Conservation (phyloP, 2,888 invertebrate species). For the Parnassius glacialis region DNA sequence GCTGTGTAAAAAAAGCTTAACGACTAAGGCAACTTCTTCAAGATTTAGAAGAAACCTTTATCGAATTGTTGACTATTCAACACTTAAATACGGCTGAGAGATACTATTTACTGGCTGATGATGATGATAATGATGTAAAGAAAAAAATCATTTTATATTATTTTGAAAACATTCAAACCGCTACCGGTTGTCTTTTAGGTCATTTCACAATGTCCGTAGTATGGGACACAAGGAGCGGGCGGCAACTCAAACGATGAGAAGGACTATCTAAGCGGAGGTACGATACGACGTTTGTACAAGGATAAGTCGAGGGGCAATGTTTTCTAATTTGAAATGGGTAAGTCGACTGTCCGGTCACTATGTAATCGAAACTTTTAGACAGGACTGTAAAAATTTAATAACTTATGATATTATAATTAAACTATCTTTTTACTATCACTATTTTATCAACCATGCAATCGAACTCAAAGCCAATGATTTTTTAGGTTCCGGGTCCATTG, state of each 20-base stretch:
- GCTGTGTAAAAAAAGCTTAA: too few relatives aligned
- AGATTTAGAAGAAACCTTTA: too few relatives aligned
- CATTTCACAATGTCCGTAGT: slow-evolving; percentile 26
- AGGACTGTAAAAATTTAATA: background rate
- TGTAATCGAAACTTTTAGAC: slow-evolving; percentile 17
- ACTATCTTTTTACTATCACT: slow-evolving; percentile 2
- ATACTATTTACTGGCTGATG: too few relatives aligned
- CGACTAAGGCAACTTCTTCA: too few relatives aligned
- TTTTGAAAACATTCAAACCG: background rate
- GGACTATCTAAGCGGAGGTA: slow-evolving; percentile 49
- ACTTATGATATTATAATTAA: background rate
- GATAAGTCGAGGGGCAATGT: slow-evolving; percentile 62
- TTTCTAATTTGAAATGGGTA: slow-evolving; percentile 66
- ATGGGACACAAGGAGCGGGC: slow-evolving; percentile 43
- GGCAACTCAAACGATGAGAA: slow-evolving; percentile 66
- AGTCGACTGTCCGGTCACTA: slow-evolving; percentile 48
- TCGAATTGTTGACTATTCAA: too few relatives aligned
- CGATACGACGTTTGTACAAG: slow-evolving; percentile 55
- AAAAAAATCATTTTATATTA: too few relatives aligned
- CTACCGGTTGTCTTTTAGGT: slow-evolving; percentile 26
- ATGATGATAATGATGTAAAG: too few relatives aligned
- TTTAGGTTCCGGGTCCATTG: too few relatives aligned
- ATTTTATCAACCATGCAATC: too few relatives aligned
- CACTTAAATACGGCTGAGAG: too few relatives aligned
- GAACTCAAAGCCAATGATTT: too few relatives aligned